These are phyloP conservation scores for Zaprionus lineosus DNA, from an alignment of 2,888 invertebrate species.

Conservation along the genomic window DNA sequence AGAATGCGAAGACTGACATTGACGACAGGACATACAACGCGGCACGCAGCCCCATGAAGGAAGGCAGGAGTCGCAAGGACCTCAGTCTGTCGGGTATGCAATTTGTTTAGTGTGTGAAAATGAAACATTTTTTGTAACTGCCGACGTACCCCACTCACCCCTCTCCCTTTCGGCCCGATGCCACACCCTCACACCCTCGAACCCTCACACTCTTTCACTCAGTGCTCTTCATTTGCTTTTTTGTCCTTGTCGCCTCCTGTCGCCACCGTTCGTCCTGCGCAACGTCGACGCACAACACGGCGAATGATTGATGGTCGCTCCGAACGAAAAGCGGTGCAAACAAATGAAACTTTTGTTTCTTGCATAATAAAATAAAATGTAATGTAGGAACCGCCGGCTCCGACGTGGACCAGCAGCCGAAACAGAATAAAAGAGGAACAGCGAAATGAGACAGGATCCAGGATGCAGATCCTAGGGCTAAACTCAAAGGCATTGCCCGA, in stretches of 20 bases:
- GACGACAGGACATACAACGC: constrained; percentile 17
- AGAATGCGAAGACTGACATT: constrained; percentile 45
- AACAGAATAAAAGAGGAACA: neutral
- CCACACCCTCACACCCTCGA: neutral
- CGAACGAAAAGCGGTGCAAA: constrained; percentile 69
- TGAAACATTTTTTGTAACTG: constrained; percentile 64
- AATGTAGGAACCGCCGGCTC: constrained; percentile 21
- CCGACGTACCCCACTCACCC: neutral
- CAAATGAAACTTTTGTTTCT: constrained; percentile 79
- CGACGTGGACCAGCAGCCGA: neutral
- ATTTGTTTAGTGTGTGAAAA: constrained; percentile 77
- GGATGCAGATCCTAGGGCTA: too few species aligned
- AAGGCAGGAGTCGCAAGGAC: constrained; percentile 17
- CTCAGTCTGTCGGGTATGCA: constrained; percentile 51
- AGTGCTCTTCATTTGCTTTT: constrained; percentile 13
- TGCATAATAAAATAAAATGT: constrained; percentile 73
- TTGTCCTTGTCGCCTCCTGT: constrained; percentile 13
- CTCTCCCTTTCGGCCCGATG: too few species aligned
- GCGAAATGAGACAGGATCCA: constrained; percentile 13
- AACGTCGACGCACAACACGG: constrained; percentile 71
- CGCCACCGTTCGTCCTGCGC: constrained; percentile 37
- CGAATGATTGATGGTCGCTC: constrained; percentile 75
- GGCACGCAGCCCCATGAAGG: constrained; percentile 23
- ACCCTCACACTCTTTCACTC: neutral
- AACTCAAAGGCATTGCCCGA: too few species aligned